Percentiles rank a stretch among this genome's conserved stretches.
phyloP scores from a whole-genome alignment of 2,888 invertebrate species.

The Chalcis sispes region DNA sequence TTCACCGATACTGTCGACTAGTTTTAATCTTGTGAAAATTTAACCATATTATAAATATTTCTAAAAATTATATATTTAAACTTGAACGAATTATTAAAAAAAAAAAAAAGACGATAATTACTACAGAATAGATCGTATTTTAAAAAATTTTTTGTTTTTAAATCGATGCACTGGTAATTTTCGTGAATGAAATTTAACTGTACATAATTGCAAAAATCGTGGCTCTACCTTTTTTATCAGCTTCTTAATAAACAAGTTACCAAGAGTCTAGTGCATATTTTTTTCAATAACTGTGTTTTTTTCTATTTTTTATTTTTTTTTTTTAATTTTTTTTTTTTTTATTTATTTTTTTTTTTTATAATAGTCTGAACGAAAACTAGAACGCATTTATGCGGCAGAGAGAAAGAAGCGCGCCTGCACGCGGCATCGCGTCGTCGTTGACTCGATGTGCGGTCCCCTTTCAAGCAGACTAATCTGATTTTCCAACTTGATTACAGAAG shows the following conservation, averaged over 20 bases:
- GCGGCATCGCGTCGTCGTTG: slow-evolving; percentile 23
- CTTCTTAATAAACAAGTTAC: not conserved
- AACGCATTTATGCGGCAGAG: slow-evolving; percentile 13
- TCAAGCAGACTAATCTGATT: slow-evolving; percentile 57
- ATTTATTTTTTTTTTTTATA: slow-evolving; percentile 8
- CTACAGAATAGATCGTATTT: too few relatives aligned
- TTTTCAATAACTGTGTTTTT: slow-evolving; percentile 43
- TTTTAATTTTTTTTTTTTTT: not conserved
- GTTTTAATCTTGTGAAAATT: too few relatives aligned
- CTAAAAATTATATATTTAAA: too few relatives aligned
- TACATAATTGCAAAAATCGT: slow-evolving; percentile 3
- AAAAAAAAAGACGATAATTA: too few relatives aligned
- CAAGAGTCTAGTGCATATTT: not conserved
- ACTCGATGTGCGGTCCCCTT: slow-evolving; percentile 44
- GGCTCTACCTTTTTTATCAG: slow-evolving; percentile 9
- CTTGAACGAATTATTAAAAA: too few relatives aligned
- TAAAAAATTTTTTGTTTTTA: too few relatives aligned
- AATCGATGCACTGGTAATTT: too few relatives aligned
- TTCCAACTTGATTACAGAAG: slow-evolving; percentile 54
- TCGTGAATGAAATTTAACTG: slow-evolving; percentile 17
- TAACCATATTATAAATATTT: too few relatives aligned
- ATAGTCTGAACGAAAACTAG: slow-evolving; percentile 20
- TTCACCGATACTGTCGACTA: too few relatives aligned
- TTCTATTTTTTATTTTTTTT: slow-evolving; percentile 13
- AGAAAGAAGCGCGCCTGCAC: slow-evolving; percentile 34